Evolutionary conservation across 2,113 vertebrate genomes (phyloP).

Genomic region (Polypterus bichir): DNA sequence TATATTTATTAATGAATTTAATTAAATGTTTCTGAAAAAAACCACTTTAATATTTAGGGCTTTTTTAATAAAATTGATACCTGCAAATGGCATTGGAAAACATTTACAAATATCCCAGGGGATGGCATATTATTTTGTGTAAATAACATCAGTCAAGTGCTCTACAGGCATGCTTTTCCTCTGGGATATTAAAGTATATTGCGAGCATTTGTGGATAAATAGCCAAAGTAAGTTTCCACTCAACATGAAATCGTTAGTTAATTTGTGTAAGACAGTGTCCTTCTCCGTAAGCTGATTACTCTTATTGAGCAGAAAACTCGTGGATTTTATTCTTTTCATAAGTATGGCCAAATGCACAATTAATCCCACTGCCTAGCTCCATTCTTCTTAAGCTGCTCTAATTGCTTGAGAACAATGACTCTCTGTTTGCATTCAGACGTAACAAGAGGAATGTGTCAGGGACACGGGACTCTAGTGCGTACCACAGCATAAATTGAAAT

Average conservation of each 20-base stretch:
- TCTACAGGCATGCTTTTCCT: conserved; percentile 21
- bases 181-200: conserved; percentile 5
- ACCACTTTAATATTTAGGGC: too few relatives aligned
- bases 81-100: background rate
- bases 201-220: conserved; percentile 18
- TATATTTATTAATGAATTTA: too few relatives aligned
- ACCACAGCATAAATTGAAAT: conserved; percentile 1
- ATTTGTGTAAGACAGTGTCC: conserved; percentile 22
- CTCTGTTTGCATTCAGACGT: conserved; percentile 1
- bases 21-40: too few relatives aligned
- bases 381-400: background rate
- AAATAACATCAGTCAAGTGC: conserved; percentile 26
- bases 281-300: conserved; percentile 29
- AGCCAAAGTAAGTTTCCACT: conserved; percentile 4
- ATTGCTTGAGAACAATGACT: conserved; percentile 3
- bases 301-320: conserved; percentile 18
- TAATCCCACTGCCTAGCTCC: conserved; percentile 1
- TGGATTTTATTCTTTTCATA: conserved; percentile 7
- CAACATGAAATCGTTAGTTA: conserved; percentile 21
- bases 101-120: conserved; percentile 26
- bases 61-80: too few relatives aligned
- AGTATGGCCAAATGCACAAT: background rate
- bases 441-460: conserved; percentile 3
- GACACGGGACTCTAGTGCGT: background rate
- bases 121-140: conserved; percentile 36